Base-by-base conservation (phyloP, 2,888 invertebrate genomes). In the Lamproptera curius region DNA sequence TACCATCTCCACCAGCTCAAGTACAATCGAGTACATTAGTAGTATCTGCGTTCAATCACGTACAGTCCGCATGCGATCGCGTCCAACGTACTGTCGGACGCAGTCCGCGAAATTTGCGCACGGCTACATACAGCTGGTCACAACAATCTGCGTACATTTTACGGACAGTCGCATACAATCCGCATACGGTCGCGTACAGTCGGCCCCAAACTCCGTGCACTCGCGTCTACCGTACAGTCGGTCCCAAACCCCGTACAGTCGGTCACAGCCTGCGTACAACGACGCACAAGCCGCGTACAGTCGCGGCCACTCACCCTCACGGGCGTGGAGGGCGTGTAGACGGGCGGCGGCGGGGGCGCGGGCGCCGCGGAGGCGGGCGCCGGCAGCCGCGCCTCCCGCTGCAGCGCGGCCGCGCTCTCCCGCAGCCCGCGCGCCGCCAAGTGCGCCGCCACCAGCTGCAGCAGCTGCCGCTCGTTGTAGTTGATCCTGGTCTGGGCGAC, bases 401-500 rank as follows among this genome's bases (percentile, higher is more conserved):
- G 92, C 53, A 98, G 6, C 41, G 89, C 83, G 0, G 90, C 79
- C 0, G 97, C 97, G 10, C 95, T 91, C 43, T 93, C 93, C 0
- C 70, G 51, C 41, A 94, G 89, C 0, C 95, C 97, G 62, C 95
- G 93, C 1, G 91, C 90, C 23, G 91, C 70, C 43, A 99, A 88
- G 84, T 98, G 97, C 47, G 95, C 94, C 65, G 96, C 93, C 38
- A 99, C 97, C 9, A 99, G 86, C 73, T 97, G 96, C 58, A 97
- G 91, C 26, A 99, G 86, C 76, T 99, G 98, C 36, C 94, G 92
- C 73, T 97, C 96, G 77, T 98, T 97, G 89, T 95, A 99, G 66
- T 94, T 94, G 51, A 99, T 98, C 55, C 95, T 93, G 0, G 99
- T 99, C 79, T 98, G 97, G 0, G 98, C 97, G 0, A 99, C 97